Conservation (phyloP, 2,888 invertebrate species). For the Lomographa bimaculata region DNA sequence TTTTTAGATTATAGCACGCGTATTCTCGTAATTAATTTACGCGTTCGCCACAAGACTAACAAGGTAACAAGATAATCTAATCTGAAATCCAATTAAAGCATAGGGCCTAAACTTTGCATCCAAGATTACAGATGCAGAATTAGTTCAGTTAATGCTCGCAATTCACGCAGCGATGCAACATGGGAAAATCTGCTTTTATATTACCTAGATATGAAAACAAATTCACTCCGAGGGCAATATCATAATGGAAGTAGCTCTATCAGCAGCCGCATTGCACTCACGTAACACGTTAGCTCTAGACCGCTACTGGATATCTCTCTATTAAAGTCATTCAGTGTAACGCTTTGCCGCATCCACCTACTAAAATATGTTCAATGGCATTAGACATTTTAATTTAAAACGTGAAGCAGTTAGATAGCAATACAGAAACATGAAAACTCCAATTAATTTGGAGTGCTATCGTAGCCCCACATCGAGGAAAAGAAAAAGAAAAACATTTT, state of each 20-base stretch:
- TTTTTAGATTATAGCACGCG: no score
- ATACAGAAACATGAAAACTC: constrained; percentile 39
- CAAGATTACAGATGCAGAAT: constrained; percentile 29
- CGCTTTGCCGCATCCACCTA: constrained; percentile 8
- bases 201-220: constrained; percentile 66
- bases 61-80: no score
- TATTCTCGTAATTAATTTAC: no score
- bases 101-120: constrained; percentile 19
- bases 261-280: constrained; percentile 62
- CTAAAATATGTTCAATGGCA: no score
- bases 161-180: constrained; percentile 45
- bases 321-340: constrained; percentile 49
- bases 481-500: constrained; percentile 17
- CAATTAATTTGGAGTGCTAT: constrained; percentile 22
- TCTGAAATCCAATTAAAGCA: no score
- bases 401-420: constrained; percentile 12
- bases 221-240: constrained; percentile 78
- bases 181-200: constrained; percentile 63
- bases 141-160: constrained; percentile 51
- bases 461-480: constrained; percentile 3
- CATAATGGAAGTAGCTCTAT: constrained; percentile 76
- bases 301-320: constrained; percentile 56
- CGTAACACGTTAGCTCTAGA: constrained; percentile 54
- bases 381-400: no score
- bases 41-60: no score